Conservation (phyloP, 2,113 vertebrate genomes). For the Lota lota region DNA sequence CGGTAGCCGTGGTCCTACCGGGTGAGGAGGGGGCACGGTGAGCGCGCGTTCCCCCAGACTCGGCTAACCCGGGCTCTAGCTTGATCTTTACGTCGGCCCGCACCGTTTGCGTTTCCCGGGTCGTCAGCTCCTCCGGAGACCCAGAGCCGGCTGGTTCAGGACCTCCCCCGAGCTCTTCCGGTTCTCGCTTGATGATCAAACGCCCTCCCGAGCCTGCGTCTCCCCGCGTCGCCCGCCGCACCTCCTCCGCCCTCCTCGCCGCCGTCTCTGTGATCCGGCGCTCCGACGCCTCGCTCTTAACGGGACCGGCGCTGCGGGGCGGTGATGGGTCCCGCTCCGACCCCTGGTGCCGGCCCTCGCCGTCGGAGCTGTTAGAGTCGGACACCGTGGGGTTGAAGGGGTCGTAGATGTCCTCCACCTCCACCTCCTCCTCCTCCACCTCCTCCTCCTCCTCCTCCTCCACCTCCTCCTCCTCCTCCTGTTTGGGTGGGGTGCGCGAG, state of each 20-base stretch:
- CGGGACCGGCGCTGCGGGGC: constrained; percentile 2
- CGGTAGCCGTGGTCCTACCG: constrained; percentile 26
- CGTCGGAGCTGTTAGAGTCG: constrained; percentile 78
- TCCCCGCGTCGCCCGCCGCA: neutral
- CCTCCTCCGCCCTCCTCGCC: too few species aligned
- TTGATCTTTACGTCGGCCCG: constrained; percentile 22
- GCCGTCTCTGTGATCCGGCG: too few species aligned
- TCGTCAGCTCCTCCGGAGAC: constrained; percentile 10
- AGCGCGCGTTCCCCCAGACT: constrained; percentile 10
- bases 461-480: constrained; percentile 67
- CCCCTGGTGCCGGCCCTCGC: constrained; percentile 38
- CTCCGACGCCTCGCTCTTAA: constrained; percentile 57
- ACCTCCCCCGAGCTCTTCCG: too few species aligned
- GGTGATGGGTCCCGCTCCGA: constrained; percentile 11
- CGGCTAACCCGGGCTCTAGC: constrained; percentile 17
- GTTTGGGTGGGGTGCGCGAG: constrained; percentile 51
- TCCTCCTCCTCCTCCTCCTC: constrained; percentile 72
- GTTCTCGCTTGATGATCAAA: too few species aligned
- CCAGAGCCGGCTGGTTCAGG: neutral
- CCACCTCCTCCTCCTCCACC: constrained; percentile 75
- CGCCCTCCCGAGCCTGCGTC: constrained; percentile 9
- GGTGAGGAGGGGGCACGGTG: constrained; percentile 48
- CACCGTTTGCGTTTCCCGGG: constrained; percentile 1
- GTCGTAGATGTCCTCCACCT: constrained; percentile 86
- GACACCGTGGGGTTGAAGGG: constrained; percentile 94